Conservation (phyloP, 2,888 invertebrate species). For the Bombyx huttoni region DNA sequence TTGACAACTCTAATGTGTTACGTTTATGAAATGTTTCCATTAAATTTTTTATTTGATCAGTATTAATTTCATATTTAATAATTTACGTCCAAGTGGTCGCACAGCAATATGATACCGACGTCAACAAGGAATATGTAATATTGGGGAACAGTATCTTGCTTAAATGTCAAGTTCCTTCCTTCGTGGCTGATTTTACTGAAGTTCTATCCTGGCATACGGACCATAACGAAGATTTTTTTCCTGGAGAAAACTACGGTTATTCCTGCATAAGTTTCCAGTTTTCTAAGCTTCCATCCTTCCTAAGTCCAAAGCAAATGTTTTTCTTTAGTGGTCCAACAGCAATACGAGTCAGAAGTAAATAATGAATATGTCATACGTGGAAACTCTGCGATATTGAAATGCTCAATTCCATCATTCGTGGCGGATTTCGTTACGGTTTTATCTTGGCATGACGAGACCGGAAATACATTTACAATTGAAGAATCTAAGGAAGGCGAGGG, state of each 20-base stretch:
- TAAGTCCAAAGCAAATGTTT: constrained; percentile 6
- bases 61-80: not conserved
- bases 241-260: constrained; percentile 75
- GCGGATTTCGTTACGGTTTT: constrained; percentile 92
- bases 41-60: constrained; percentile 7
- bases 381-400: constrained; percentile 90
- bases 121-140: constrained; percentile 88
- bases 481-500: constrained; percentile 47
- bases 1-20: too few species aligned
- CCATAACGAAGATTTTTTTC: constrained; percentile 80
- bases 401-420: constrained; percentile 93
- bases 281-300: constrained; percentile 1
- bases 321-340: constrained; percentile 87
- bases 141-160: constrained; percentile 85
- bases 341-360: constrained; percentile 92
- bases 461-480: constrained; percentile 58
- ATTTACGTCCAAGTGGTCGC: constrained; percentile 75
- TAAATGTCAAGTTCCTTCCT: constrained; percentile 88
- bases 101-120: constrained; percentile 86
- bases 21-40: not conserved
- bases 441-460: constrained; percentile 88
- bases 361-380: constrained; percentile 93
- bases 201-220: constrained; percentile 87
- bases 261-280: constrained; percentile 10
- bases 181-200: constrained; percentile 88